phyloP scores from a whole-genome alignment of 2,113 vertebrate genomes.

The Heteronetta atricapilla region DNA sequence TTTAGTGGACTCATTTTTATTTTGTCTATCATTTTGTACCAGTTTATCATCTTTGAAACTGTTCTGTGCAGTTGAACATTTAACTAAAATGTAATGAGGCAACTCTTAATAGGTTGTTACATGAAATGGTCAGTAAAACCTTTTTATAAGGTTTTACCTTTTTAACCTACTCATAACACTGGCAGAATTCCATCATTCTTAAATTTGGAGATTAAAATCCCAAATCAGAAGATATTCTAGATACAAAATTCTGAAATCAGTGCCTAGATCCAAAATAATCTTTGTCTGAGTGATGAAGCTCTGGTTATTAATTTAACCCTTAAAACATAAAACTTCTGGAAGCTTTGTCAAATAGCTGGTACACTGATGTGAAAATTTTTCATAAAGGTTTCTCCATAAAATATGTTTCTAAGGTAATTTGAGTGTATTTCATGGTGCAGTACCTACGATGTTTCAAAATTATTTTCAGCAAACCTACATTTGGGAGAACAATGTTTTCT shows the following conservation, averaged over 20 bases:
- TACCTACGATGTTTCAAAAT: constrained; percentile 21
- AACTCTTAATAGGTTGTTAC: neutral
- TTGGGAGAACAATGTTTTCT: constrained; percentile 41
- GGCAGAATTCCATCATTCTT: neutral
- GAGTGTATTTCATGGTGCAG: neutral
- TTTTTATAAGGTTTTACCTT: neutral
- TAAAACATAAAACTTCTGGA: neutral
- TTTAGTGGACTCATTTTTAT: neutral
- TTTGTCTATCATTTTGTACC: neutral
- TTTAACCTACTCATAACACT: neutral
- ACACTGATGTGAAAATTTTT: neutral
- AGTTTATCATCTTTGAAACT: neutral
- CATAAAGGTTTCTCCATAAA: neutral
- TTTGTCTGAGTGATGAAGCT: neutral
- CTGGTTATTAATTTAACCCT: neutral
- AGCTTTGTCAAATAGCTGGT: neutral
- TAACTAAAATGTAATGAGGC: neutral
- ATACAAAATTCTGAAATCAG: neutral
- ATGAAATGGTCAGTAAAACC: neutral
- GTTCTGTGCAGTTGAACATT: neutral
- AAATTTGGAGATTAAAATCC: neutral
- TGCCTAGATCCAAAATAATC: neutral
- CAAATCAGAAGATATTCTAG: neutral
- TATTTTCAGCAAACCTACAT: constrained; percentile 60
- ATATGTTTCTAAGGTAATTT: neutral